These are phyloP conservation scores for Limnephilus auricula DNA, from an alignment of 2,888 invertebrate species.

Conservation along the genomic window DNA sequence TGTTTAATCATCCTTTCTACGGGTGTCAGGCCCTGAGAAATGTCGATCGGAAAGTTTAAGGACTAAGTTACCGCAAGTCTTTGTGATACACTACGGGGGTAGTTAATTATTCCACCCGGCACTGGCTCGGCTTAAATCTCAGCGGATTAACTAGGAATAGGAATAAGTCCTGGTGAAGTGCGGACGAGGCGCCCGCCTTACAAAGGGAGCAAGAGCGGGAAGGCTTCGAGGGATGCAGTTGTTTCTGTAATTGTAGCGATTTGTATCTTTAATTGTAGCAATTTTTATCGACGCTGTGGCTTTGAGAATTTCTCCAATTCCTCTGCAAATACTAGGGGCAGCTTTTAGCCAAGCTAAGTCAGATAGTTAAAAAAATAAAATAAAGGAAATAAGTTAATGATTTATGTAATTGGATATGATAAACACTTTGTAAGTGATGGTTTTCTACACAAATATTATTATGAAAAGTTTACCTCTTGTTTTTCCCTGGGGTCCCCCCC, in stretches of 20 bases:
- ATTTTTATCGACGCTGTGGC: background rate
- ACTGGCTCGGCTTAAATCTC: slow-evolving; percentile 76
- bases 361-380: too few species aligned
- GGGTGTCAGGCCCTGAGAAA: slow-evolving; percentile 61
- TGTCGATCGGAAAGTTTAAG: slow-evolving; percentile 65
- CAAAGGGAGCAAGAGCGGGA: background rate
- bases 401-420: too few species aligned
- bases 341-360: background rate
- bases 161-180: slow-evolving; percentile 46
- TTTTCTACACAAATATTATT: too few species aligned
- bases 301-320: background rate
- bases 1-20: slow-evolving; percentile 66
- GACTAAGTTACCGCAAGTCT: slow-evolving; percentile 62
- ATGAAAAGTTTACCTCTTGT: slow-evolving; percentile 80
- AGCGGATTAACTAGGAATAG: slow-evolving; percentile 74
- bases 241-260: slow-evolving; percentile 48
- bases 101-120: slow-evolving; percentile 77
- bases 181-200: background rate
- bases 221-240: slow-evolving; percentile 25
- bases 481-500: slow-evolving; percentile 85
- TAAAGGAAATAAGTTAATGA: too few species aligned
- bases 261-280: slow-evolving; percentile 23
- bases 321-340: background rate
- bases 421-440: too few species aligned
- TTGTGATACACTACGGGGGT: slow-evolving; percentile 67